Evolutionary conservation across 2,888 invertebrate species (phyloP).

Genomic region (Drosophila phalerata): DNA sequence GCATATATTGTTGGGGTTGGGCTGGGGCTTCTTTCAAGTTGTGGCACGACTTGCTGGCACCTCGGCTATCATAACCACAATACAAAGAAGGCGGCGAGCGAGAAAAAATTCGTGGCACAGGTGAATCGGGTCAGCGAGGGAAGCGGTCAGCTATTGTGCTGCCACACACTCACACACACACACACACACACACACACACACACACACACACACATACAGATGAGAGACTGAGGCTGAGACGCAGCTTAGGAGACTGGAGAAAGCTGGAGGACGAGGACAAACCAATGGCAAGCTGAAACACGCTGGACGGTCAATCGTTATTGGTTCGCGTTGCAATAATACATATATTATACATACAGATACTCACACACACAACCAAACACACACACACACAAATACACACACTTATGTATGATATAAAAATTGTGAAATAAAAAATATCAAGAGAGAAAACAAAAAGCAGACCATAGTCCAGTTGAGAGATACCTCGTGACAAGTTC

Average conservation of each 20-base stretch:
- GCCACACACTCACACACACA: constrained; percentile 28
- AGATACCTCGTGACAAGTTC: constrained; percentile 10
- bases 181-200: not conserved
- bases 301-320: constrained; percentile 82
- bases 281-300: constrained; percentile 82
- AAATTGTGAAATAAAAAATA: constrained; percentile 77
- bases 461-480: not conserved
- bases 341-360: constrained; percentile 69
- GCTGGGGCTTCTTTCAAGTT: constrained; percentile 41
- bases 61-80: constrained; percentile 79
- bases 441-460: constrained; percentile 28
- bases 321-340: constrained; percentile 84
- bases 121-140: constrained; percentile 73
- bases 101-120: constrained; percentile 53
- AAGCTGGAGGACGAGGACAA: constrained; percentile 44
- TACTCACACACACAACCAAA: constrained; percentile 40
- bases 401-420: constrained; percentile 63
- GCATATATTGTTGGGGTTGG: constrained; percentile 1
- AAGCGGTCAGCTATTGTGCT: constrained; percentile 58
- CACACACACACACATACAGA: constrained; percentile 7
- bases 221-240: constrained; percentile 39
- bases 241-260: constrained; percentile 35
- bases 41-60: constrained; percentile 71
- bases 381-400: constrained; percentile 28
- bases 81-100: constrained; percentile 53